Percentiles rank a stretch among this genome's conserved stretches.
Evolutionary conservation across 1,140 invertebrate genomes (phyloP).

Genomic region (Dufourea novaeangliae): DNA sequence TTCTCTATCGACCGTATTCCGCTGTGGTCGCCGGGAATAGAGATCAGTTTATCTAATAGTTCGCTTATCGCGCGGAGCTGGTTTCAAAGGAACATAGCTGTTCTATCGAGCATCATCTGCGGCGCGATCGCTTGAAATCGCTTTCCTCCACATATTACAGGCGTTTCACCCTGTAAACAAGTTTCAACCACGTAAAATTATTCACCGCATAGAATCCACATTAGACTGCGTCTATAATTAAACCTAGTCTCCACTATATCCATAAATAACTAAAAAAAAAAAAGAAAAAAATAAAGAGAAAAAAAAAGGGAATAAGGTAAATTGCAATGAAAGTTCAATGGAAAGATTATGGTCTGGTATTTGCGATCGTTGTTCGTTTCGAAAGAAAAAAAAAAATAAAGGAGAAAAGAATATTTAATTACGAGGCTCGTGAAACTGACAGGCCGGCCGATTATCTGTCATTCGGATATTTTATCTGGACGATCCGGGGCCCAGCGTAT

Average conservation of each 20-base stretch:
- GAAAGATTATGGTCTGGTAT: background rate
- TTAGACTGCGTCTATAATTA: background rate
- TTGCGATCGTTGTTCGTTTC: too few relatives aligned
- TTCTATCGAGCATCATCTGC: background rate
- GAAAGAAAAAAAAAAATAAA: too few relatives aligned
- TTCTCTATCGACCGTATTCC: slow-evolving; percentile 3
- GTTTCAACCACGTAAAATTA: background rate
- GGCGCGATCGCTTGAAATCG: slow-evolving; percentile 1
- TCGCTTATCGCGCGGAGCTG: slow-evolving; percentile 3
- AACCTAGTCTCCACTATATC: background rate
- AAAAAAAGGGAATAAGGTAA: background rate
- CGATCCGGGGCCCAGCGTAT: slow-evolving; percentile 29
- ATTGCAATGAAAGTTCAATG: background rate
- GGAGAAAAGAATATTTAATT: slow-evolving; percentile 1
- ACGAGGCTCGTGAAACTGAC: background rate
- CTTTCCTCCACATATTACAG: background rate
- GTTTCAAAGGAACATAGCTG: slow-evolving; percentile 19
- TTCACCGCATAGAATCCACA: too few relatives aligned
- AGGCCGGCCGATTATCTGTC: slow-evolving; percentile 46
- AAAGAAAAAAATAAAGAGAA: background rate
- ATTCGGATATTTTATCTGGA: slow-evolving; percentile 35
- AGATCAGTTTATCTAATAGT: slow-evolving; percentile 19
- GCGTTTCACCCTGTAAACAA: background rate
- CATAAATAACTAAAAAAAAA: background rate
- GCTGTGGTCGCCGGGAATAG: background rate